These are phyloP conservation scores for Anolis sagrei DNA, from an alignment of 2,113 vertebrate genomes.

Conservation along the genomic window DNA sequence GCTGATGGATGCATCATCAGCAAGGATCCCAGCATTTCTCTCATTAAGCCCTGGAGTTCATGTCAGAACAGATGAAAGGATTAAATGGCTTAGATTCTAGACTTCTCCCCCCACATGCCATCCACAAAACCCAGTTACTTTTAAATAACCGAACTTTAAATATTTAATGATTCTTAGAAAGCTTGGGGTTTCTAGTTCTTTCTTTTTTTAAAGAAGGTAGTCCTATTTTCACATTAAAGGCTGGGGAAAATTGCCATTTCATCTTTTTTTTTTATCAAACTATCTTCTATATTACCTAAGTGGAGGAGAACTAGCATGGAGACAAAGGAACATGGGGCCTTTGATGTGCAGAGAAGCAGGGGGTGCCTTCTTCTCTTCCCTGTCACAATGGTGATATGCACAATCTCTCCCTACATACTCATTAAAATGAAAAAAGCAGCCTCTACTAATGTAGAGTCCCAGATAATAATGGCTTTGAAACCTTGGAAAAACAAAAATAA, in stretches of 20 bases:
- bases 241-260: neutral
- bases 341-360: neutral
- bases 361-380: neutral
- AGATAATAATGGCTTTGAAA: neutral
- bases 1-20: slow-evolving; percentile 54
- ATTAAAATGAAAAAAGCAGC: neutral
- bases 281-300: neutral
- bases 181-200: slow-evolving; percentile 37
- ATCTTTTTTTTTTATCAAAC: slow-evolving; percentile 28
- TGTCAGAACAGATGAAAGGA: slow-evolving; percentile 61
- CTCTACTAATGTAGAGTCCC: neutral
- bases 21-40: slow-evolving; percentile 51
- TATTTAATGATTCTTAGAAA: slow-evolving; percentile 71
- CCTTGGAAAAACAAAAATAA: neutral
- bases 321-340: neutral
- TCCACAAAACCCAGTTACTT: neutral
- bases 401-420: neutral
- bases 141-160: slow-evolving; percentile 65
- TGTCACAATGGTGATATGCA: neutral
- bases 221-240: neutral
- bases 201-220: slow-evolving; percentile 27
- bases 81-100: slow-evolving; percentile 62
- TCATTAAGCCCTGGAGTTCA: slow-evolving; percentile 63
- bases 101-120: neutral
- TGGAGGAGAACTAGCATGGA: fast-evolving